Base-by-base conservation (phyloP, 2,113 vertebrate genomes). In the Nestor notabilis region DNA sequence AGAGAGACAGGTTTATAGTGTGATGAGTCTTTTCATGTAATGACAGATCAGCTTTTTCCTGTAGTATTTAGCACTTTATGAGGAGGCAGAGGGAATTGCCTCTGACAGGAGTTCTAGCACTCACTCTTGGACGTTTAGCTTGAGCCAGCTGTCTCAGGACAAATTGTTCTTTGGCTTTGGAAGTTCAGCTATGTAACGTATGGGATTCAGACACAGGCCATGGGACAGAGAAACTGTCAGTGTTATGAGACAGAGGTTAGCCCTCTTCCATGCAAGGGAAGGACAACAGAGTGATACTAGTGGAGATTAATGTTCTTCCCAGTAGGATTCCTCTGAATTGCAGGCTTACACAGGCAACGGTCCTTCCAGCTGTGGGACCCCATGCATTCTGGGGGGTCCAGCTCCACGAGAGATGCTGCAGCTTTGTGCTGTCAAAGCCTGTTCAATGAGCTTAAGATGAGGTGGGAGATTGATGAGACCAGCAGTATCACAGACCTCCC, bases 151-250 rank as follows among this genome's bases (percentile, higher is more conserved):
- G 50, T 21, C 60, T 68, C 52, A 43, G 19, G 10, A 7, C 24
- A 92, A 56, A 69, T 17, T 4, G 18, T 35, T 37, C 20, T 23
- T 58, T 4, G 8, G 44, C 31, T 92, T 50, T 69, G 20, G 44
- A 88, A 60, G 71, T 35, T 92, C 65, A 64, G 0, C 7, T 5
- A 28, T 0, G 0, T 29, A 66, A 44, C 14, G 29, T 23, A n/a
- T 0, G 2, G 35, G 41, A 83, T 85, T 86, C 58, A 80, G 63
- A 52, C 31, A 88, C 41, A 33, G 75, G 58, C 25, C 66, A 52
- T 1, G 0, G 17, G 27, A 82, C 47, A 86, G 35, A 60, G 37
- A 82, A 92, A 83, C 25, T 17, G 24, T 52, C n/a, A 16, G 9
- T 56, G 35, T 24, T 65, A 60, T 29, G 28, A 76, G 47, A 47